Evolutionary conservation across 2,113 vertebrate genomes (phyloP).

Genomic region (Pomatorhinus ruficollis): DNA sequence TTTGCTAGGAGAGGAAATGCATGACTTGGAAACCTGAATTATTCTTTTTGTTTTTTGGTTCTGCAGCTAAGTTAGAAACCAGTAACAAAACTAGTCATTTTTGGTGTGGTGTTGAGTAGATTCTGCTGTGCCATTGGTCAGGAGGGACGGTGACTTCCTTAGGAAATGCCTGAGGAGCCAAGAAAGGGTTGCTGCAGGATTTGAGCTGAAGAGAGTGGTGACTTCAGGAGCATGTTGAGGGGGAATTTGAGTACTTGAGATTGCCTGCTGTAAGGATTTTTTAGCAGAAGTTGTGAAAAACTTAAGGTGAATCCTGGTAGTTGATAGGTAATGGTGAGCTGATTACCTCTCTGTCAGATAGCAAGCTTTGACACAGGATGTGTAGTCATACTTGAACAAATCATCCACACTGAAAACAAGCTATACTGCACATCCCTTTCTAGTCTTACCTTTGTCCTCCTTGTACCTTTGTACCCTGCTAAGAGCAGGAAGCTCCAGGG

Average conservation of each 20-base stretch:
- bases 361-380: background rate
- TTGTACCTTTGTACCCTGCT: background rate
- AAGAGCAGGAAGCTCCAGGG: rapidly evolving
- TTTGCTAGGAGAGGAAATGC: background rate
- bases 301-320: background rate
- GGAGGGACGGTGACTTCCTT: background rate
- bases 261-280: background rate
- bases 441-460: background rate
- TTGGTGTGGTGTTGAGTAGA: background rate
- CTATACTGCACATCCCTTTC: background rate
- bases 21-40: background rate
- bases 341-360: background rate
- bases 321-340: background rate
- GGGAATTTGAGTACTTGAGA: background rate
- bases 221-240: background rate
- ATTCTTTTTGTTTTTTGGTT: background rate
- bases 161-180: background rate
- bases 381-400: background rate
- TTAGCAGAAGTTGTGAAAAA: background rate
- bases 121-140: background rate
- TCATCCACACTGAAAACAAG: background rate
- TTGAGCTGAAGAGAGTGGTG: background rate
- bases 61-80: background rate
- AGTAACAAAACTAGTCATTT: background rate
- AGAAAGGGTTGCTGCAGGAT: background rate